Conservation (phyloP, 2,797 vertebrate species). For the Sarcoramphus papa region DNA sequence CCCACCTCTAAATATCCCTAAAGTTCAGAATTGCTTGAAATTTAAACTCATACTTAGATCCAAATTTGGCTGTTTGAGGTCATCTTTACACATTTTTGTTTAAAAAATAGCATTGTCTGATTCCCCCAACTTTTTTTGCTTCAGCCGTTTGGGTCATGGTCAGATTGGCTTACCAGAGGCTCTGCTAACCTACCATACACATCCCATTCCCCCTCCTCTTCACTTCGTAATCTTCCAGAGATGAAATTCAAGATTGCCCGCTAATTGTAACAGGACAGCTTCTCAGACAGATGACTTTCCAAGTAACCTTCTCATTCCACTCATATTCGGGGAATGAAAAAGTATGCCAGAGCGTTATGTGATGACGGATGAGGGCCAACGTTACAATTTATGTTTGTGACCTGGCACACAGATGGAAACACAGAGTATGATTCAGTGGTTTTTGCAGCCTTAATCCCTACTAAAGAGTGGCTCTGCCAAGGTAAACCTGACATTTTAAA, state of each 20-base stretch:
- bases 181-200: not conserved
- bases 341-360: conserved; percentile 53
- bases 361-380: conserved; percentile 59
- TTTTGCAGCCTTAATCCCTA: conserved; percentile 58
- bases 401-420: conserved; percentile 63
- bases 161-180: not conserved
- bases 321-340: conserved; percentile 55
- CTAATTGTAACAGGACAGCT: conserved; percentile 61
- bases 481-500: conserved; percentile 67
- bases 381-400: conserved; percentile 65
- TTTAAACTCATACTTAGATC: not conserved
- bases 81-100: conserved; percentile 10
- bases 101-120: not conserved
- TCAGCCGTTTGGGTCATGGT: not conserved
- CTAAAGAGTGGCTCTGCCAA: conserved; percentile 57
- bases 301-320: conserved; percentile 68
- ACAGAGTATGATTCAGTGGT: conserved; percentile 53
- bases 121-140: not conserved
- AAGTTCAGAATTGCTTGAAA: conserved; percentile 10
- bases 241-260: conserved; percentile 63
- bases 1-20: not conserved
- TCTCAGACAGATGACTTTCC: conserved; percentile 68
- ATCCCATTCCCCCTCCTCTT: not conserved
- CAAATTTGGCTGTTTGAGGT: not conserved
- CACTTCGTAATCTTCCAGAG: conserved; percentile 42